These are phyloP conservation scores for Caenorhabditis plicata DNA, from an alignment of 2,888 invertebrate genomes.

Conservation along the genomic window DNA sequence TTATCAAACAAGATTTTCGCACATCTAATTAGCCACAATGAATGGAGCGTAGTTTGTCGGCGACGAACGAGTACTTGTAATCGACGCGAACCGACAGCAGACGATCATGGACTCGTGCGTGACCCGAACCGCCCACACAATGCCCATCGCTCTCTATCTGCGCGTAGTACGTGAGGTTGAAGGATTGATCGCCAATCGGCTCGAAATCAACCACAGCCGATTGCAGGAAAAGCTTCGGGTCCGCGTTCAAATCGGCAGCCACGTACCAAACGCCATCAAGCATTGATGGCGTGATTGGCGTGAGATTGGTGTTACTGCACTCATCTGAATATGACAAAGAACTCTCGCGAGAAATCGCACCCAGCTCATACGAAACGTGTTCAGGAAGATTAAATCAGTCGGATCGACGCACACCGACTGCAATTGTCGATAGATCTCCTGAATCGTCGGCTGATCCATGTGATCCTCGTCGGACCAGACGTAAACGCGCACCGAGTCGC, in stretches of 20 bases:
- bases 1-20: background rate
- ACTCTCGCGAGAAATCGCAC: no score
- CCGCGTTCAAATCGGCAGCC: constrained; percentile 48
- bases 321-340: constrained; percentile 27
- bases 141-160: constrained; percentile 44
- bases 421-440: constrained; percentile 44
- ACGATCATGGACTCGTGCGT: no score
- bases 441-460: constrained; percentile 55
- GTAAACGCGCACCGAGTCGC: constrained; percentile 44
- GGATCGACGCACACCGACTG: constrained; percentile 54
- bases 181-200: constrained; percentile 14
- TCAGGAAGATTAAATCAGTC: constrained; percentile 50
- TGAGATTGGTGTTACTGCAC: no score
- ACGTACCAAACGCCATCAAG: constrained; percentile 45
- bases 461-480: constrained; percentile 57
- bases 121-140: no score
- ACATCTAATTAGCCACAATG: constrained; percentile 13
- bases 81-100: no score
- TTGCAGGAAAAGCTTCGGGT: constrained; percentile 49
- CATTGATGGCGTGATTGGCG: constrained; percentile 35
- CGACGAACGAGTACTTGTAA: constrained; percentile 40
- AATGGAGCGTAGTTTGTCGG: no score
- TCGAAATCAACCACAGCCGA: constrained; percentile 44
- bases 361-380: constrained; percentile 49
- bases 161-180: constrained; percentile 41